A percentile compares a stretch with the other conserved stretches of the same genome.
These are phyloP conservation scores for Vicugna pacos DNA, from an alignment of 2,113 vertebrate genomes.

Conservation along the genomic window DNA sequence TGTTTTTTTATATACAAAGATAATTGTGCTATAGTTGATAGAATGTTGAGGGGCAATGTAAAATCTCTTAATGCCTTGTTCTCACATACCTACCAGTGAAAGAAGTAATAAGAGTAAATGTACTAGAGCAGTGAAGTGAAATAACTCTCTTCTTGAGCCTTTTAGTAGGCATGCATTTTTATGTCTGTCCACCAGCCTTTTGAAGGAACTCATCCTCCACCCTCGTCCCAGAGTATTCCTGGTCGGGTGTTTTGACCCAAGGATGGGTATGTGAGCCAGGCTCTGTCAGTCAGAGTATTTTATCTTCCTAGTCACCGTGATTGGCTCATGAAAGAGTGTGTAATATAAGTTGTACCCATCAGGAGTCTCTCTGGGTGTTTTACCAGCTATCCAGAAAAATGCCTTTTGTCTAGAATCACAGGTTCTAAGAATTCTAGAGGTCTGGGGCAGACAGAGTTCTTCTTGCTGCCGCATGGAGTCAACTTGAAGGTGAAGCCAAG, in stretches of 20 bases:
- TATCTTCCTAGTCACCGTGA: neutral
- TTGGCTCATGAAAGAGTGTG: neutral
- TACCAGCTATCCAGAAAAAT: neutral
- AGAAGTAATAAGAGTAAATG: conserved; percentile 15
- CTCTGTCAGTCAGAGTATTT: neutral
- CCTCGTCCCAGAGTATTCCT: neutral
- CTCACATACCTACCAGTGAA: neutral
- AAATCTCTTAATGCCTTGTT: conserved; percentile 33
- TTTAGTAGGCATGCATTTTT: neutral
- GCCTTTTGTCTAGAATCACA: neutral
- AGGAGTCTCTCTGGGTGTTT: neutral
- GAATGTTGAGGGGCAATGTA: neutral
- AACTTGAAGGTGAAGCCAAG: neutral
- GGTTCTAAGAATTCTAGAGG: neutral
- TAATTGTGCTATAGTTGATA: neutral
- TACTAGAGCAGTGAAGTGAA: neutral
- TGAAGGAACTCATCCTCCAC: neutral
- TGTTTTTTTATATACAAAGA: conserved; percentile 36
- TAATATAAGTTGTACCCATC: neutral
- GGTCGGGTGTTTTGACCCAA: neutral
- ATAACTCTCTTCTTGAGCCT: neutral
- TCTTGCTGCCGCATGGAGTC: neutral
- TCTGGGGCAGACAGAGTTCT: neutral
- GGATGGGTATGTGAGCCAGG: neutral
- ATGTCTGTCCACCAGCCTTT: neutral